Base-by-base conservation (phyloP, 2,797 vertebrate genomes). In the Gambusia yucatana region DNA sequence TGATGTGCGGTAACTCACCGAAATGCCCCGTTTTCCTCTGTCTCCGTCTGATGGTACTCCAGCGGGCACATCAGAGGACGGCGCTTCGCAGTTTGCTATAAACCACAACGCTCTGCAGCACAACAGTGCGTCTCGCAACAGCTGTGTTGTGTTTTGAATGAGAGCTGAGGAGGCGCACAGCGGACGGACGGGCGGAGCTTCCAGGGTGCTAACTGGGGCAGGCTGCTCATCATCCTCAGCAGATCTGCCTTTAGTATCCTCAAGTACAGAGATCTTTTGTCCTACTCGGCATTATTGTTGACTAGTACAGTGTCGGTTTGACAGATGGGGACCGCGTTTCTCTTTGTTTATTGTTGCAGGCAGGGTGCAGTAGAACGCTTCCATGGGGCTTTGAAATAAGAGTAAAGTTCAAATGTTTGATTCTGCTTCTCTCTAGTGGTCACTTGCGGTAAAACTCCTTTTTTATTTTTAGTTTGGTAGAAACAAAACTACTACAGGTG, bases 141-240 rank as follows among this genome's bases (percentile, higher is more conserved):
- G 94, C 94, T 95, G 94, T 93, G 93, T 79, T 94, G 77, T 95
- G 94, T 95, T 95, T 94, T 94, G 94, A 94, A 94, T 94, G 93
- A 93, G 91, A 82, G 70, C 81, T 94, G 85, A 95, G 95, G 80
- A 96, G 96, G 50, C 93, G 95, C 96, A 94, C 96, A 61, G 81
- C 71, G 16, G 9, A 61, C 57, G 13, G 57, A 59, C 80, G 88
- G 94, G 93, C 89, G 93, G 93, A 86, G 92, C 92, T 87, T 89
- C 30, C 14, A n/a, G 59, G 28, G 50, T 57, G 72, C 72, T 30
- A 47, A 76, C 61, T 1, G 72, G 76, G 75, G 75, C 86, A 76
- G 50, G 43, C 77, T 77, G 72, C 76, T 63, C 76, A 44, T 76
- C 78, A 76, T 47, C 67, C 47, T 22, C 65, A 5, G 36, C 73